Evolutionary conservation across 2,797 vertebrate genomes (phyloP), one percentile per base, ranked within the genome.

Genomic region (Leptodactylus fallax): DNA sequence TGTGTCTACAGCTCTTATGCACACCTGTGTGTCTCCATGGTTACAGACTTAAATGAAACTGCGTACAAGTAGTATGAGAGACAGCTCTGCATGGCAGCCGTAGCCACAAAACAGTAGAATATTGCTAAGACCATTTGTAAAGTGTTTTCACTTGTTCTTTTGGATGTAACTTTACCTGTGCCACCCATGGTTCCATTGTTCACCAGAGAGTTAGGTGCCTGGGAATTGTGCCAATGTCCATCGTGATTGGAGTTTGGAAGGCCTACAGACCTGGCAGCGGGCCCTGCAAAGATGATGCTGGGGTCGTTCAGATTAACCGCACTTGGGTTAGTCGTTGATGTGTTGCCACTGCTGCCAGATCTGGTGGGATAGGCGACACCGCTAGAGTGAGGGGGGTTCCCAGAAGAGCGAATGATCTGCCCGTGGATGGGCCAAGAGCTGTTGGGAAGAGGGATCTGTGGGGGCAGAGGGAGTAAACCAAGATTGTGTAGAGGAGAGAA

Each of bases 201-300:
- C 95, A 98, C 95, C 91, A 98, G 95, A 91, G 97, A 95, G 93
- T 95, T 97, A 25, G 96, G 95, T 92, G 95, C 96, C 94, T 97
- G 93, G 58, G 96, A 96, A 92, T 96, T 97, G 95, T 97, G 97
- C 98, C 98, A 99, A 92, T 94, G 98, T 93, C 96, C 97, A 83
- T 98, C 98, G 89, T 96, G 96, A 94, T 95, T 16, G 94, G 94
- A 94, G 94, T 96, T 87, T 92, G 93, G 90, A 85, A 96, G 95
- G 89, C 95, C 95, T 90, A 95, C 94, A 51, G 95, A 93, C 90
- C 97, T 96, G 90, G 96, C 96, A 87, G 97, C 96, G 89, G 97
- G 98, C 94, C 99, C 98, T 91, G 98, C 98, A 86, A 98, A 99
- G 94, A 99, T 99, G 94, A 99, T 99, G 95, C 98, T 99, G 92